A percentile compares a stretch with the other conserved stretches of the same genome.
These are phyloP conservation scores for Meta bourneti DNA, from an alignment of 2,888 invertebrate genomes.

Conservation along the genomic window DNA sequence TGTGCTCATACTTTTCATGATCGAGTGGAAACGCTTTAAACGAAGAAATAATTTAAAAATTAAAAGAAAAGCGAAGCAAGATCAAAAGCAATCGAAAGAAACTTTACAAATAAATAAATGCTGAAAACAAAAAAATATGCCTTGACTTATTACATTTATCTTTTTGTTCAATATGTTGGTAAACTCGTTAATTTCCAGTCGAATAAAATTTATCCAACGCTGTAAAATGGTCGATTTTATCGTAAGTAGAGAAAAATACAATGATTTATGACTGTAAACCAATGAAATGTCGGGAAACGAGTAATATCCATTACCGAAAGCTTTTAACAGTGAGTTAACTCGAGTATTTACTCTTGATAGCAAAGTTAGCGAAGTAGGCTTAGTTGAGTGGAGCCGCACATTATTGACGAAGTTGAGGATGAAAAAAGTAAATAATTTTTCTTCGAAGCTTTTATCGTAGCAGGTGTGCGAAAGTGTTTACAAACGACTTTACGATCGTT, in stretches of 20 bases:
- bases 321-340: conserved; percentile 10
- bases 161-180: background rate
- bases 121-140: background rate
- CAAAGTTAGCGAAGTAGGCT: background rate
- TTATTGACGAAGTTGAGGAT: background rate
- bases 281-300: background rate
- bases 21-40: background rate
- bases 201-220: background rate
- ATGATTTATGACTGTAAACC: background rate
- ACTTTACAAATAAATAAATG: background rate
- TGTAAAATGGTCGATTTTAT: background rate
- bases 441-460: conserved; percentile 17
- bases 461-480: conserved; percentile 41
- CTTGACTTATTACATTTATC: background rate
- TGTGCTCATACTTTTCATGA: too few species aligned
- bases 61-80: background rate
- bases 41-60: background rate
- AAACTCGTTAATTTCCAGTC: background rate
- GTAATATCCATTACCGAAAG: background rate
- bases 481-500: conserved; percentile 47
- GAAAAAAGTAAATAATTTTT: background rate
- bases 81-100: background rate
- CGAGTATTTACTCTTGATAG: conserved; percentile 15
- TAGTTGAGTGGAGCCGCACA: background rate
- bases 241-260: background rate